Conservation (phyloP, 2,113 vertebrate genomes). For the Odobenus rosmarus region DNA sequence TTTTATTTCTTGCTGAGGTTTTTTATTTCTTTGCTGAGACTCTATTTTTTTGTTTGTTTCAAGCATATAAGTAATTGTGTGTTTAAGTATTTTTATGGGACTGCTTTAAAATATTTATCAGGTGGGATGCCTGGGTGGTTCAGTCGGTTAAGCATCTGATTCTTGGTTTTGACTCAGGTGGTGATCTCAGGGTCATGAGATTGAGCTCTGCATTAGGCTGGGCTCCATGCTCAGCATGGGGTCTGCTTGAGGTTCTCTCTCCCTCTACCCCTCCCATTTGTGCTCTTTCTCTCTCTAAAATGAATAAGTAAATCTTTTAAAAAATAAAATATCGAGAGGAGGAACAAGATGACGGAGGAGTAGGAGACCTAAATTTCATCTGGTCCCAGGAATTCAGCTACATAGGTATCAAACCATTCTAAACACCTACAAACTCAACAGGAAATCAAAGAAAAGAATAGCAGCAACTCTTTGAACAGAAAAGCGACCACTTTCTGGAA, state of each 20-base stretch:
- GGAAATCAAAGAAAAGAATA: no score
- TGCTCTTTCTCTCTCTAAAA: not conserved
- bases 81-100: not conserved
- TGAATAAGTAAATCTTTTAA: not conserved
- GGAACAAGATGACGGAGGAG: no score
- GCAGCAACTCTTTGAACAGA: no score
- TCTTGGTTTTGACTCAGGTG: not conserved
- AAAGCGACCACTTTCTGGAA: no score
- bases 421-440: no score
- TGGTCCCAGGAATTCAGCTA: no score
- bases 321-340: not conserved
- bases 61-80: not conserved
- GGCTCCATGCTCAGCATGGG: not conserved
- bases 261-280: not conserved
- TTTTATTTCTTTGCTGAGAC: not conserved
- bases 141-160: not conserved
- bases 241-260: not conserved
- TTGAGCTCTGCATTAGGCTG: not conserved
- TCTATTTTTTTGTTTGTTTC: not conserved
- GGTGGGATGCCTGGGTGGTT: not conserved
- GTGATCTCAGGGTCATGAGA: not conserved
- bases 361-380: no score
- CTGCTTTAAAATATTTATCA: conserved; percentile 29
- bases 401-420: no score
- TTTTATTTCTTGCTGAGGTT: not conserved